Evolutionary conservation across 2,113 vertebrate genomes (phyloP).

Genomic region (Etheostoma spectabile): DNA sequence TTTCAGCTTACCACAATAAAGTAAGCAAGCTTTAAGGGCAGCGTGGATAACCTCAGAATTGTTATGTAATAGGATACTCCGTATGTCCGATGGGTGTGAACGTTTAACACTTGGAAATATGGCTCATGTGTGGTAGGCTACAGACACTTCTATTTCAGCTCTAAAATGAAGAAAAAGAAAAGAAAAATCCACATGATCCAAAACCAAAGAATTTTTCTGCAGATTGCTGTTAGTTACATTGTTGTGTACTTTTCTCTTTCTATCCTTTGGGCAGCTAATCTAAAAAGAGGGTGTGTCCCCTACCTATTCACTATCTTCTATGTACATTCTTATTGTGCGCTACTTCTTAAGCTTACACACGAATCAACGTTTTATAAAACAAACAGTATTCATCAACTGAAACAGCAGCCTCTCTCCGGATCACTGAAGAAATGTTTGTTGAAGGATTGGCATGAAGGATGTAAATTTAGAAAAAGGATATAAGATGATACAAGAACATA

Average conservation of each 20-base stretch:
- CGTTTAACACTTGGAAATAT: background rate
- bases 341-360: background rate
- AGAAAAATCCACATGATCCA: background rate
- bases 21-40: background rate
- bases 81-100: background rate
- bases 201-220: background rate
- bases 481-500: background rate
- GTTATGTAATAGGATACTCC: background rate
- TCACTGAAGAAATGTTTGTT: constrained; percentile 30
- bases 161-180: background rate
- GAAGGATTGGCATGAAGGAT: constrained; percentile 15
- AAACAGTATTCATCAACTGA: constrained; percentile 2
- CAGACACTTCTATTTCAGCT: background rate
- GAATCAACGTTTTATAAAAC: background rate
- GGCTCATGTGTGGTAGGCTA: background rate
- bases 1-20: background rate
- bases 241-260: background rate
- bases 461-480: constrained; percentile 8
- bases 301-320: background rate
- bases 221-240: background rate
- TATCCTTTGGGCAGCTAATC: background rate
- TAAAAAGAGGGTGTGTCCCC: constrained; percentile 22
- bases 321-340: background rate
- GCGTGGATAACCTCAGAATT: background rate
- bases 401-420: background rate